Conservation (phyloP, 2,113 vertebrate genomes). For the Capricornis sumatraensis region DNA sequence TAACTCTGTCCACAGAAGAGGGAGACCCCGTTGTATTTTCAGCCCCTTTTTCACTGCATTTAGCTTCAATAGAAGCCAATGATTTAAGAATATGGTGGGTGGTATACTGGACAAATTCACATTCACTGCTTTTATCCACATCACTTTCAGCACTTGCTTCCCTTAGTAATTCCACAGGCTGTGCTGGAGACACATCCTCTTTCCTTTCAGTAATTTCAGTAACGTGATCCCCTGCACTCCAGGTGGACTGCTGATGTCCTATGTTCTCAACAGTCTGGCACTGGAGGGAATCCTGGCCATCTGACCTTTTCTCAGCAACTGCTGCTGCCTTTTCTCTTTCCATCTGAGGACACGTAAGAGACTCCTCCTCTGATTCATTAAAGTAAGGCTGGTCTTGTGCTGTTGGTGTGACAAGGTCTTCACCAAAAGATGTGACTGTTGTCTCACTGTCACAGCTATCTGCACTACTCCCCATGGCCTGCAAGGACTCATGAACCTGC, state of each 20-base stretch:
- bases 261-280: background rate
- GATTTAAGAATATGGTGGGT: slow-evolving; percentile 84
- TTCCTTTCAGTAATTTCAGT: slow-evolving; percentile 54
- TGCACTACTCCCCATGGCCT: slow-evolving; percentile 89
- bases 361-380: slow-evolving; percentile 79
- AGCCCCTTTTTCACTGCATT: background rate
- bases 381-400: slow-evolving; percentile 82
- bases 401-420: slow-evolving; percentile 83
- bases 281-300: slow-evolving; percentile 21
- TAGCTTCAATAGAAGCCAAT: slow-evolving; percentile 60
- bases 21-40: slow-evolving; percentile 32
- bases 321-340: slow-evolving; percentile 12
- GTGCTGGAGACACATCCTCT: slow-evolving; percentile 12
- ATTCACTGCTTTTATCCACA: slow-evolving; percentile 67
- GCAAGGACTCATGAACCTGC: slow-evolving; percentile 89
- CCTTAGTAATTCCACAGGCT: slow-evolving; percentile 51
- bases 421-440: slow-evolving; percentile 89
- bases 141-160: slow-evolving; percentile 72
- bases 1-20: slow-evolving; percentile 76
- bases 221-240: background rate
- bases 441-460: slow-evolving; percentile 98
- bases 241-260: slow-evolving; percentile 36
- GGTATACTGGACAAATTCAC: slow-evolving; percentile 81
- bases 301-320: slow-evolving; percentile 31
- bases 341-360: slow-evolving; percentile 42